Evolutionary conservation across 2,797 vertebrate genomes (phyloP).

Genomic region (Basileuterus tristriatus): DNA sequence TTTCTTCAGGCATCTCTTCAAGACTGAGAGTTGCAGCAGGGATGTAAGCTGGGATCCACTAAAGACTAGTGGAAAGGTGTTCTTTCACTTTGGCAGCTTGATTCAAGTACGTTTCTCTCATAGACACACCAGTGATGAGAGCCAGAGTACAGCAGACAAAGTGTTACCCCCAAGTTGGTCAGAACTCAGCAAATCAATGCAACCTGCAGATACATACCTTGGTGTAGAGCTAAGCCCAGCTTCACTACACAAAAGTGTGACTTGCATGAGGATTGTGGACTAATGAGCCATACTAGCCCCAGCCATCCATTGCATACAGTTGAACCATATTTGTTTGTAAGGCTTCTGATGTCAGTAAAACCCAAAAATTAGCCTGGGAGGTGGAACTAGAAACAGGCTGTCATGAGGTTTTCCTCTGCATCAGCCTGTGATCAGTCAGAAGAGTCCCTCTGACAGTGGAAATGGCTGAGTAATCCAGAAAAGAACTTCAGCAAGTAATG

Average conservation of each 20-base stretch:
- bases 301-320: neutral
- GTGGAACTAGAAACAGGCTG: neutral
- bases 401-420: neutral
- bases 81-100: neutral
- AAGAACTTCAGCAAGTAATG: neutral
- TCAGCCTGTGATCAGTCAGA: neutral
- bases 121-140: neutral
- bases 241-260: neutral
- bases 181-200: neutral
- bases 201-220: neutral
- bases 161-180: neutral
- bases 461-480: neutral
- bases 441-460: neutral
- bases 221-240: neutral
- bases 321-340: neutral
- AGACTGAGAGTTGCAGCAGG: neutral
- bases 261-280: neutral
- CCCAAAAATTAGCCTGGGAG: neutral
- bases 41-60: neutral
- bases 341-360: neutral
- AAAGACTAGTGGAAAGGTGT: neutral
- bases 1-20: neutral
- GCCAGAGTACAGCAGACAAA: neutral
- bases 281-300: neutral
- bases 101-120: neutral